Percentiles rank a stretch among this genome's conserved stretches.
Conservation (phyloP, 2,797 vertebrate species). For the Myripristis murdjan region DNA sequence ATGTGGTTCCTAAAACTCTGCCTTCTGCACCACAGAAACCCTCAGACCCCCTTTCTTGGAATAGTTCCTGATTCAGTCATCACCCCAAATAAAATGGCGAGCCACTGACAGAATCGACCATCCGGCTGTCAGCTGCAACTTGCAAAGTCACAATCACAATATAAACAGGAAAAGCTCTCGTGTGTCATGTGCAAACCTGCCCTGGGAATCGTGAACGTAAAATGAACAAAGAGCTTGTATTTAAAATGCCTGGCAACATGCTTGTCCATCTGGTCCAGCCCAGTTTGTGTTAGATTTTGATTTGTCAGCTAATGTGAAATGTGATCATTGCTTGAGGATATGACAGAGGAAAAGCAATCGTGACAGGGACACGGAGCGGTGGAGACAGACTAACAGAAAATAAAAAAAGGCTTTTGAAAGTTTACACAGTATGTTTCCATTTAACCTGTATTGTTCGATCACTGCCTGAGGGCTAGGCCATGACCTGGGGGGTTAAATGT, state of each 20-base stretch:
- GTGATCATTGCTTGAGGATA: not conserved
- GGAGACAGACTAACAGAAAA: not conserved
- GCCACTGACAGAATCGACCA: no score
- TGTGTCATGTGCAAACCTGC: not conserved
- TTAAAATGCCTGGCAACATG: not conserved
- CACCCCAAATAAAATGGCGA: no score
- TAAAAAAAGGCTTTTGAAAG: not conserved
- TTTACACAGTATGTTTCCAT: no score
- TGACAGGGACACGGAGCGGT: not conserved
- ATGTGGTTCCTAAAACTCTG: no score
- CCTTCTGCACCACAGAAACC: no score
- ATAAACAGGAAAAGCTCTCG: no score
- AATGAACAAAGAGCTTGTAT: no score
- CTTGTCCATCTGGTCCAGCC: not conserved
- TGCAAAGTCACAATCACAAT: no score
- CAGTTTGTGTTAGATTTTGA: no score
- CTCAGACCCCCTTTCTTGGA: no score
- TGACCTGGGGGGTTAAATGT: not conserved
- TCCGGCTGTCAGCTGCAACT: no score
- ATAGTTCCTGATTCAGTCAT: no score
- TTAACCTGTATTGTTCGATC: not conserved
- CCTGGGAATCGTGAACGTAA: not conserved
- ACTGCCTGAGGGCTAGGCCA: not conserved
- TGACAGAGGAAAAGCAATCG: not conserved
- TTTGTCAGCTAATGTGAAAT: not conserved